Conservation (phyloP, 2,888 invertebrate genomes). For the Lithophane socia region DNA sequence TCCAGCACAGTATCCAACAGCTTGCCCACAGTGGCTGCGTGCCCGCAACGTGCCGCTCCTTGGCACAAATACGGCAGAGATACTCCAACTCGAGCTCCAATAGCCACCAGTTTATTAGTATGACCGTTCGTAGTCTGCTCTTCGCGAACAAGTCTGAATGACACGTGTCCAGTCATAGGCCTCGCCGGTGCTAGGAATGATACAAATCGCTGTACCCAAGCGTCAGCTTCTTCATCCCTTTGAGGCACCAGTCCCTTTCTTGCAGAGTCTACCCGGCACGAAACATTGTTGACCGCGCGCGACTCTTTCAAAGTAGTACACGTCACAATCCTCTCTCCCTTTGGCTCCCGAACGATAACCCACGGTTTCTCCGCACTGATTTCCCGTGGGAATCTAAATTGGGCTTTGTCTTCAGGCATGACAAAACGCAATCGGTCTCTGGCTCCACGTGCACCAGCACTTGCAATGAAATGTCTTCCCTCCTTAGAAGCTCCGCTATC, state of each 20-base stretch:
- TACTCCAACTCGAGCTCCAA: slow-evolving; percentile 94
- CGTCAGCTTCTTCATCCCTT: slow-evolving; percentile 92
- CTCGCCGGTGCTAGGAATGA: slow-evolving; percentile 91
- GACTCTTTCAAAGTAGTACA: slow-evolving; percentile 96
- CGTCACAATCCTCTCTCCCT: slow-evolving; percentile 94
- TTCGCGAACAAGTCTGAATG: slow-evolving; percentile 93
- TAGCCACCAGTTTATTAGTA: slow-evolving; percentile 81
- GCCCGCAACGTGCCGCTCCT: slow-evolving; percentile 91
- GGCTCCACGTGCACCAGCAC: slow-evolving; percentile 94
- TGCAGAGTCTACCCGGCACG: slow-evolving; percentile 93
- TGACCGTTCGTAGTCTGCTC: slow-evolving; percentile 88
- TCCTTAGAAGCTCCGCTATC: slow-evolving; percentile 91
- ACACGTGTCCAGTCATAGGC: slow-evolving; percentile 94
- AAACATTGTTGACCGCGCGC: slow-evolving; percentile 94
- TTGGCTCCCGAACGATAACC: slow-evolving; percentile 94
- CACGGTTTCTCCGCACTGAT: slow-evolving; percentile 94
- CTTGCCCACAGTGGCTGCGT: slow-evolving; percentile 91
- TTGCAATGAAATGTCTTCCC: slow-evolving; percentile 93
- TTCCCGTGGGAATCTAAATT: slow-evolving; percentile 93
- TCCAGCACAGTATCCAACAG: slow-evolving; percentile 93
- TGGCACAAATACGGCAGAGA: slow-evolving; percentile 95
- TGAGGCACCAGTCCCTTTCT: slow-evolving; percentile 93
- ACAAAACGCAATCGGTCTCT: slow-evolving; percentile 93
- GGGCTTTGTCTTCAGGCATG: slow-evolving; percentile 92
- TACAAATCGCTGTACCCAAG: slow-evolving; percentile 94